phyloP scores from a whole-genome alignment of 2,113 vertebrate species.

The Agelaius tricolor region DNA sequence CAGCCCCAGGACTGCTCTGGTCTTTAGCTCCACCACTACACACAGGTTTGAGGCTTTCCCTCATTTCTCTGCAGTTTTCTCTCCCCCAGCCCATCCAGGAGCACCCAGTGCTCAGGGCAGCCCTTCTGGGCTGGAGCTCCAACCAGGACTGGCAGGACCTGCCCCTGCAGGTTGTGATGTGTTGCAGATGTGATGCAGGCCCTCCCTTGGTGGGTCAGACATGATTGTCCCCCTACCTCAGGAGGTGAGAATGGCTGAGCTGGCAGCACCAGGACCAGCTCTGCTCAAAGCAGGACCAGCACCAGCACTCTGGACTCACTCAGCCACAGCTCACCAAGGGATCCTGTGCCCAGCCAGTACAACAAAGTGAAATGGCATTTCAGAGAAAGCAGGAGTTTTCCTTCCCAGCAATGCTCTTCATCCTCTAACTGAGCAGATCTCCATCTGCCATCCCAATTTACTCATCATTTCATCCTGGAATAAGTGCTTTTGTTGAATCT shows the following conservation, averaged over 20 bases:
- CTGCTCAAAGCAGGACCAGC: neutral
- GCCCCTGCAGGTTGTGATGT: neutral
- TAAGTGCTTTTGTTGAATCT: neutral
- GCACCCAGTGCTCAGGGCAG: neutral
- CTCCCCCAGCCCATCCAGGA: neutral
- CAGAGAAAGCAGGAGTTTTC: neutral
- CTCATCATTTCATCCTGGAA: neutral
- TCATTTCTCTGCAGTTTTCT: neutral
- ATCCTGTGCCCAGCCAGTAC: neutral
- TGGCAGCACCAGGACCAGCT: neutral
- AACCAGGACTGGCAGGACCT: neutral
- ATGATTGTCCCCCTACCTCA: fast-evolving
- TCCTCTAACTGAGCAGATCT: neutral
- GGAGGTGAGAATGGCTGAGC: neutral
- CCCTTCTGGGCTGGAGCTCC: neutral
- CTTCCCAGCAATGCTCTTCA: neutral
- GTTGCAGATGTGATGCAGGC: neutral
- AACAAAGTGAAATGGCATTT: neutral
- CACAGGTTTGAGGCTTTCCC: neutral
- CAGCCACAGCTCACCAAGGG: neutral
- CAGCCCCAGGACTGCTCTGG: neutral
- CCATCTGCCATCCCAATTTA: neutral
- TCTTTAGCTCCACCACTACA: neutral
- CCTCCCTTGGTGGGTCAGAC: neutral
- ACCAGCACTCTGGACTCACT: neutral